These are phyloP conservation scores for Ctenoplectra terminalis DNA, from an alignment of 1,140 invertebrate genomes.

Conservation along the genomic window DNA sequence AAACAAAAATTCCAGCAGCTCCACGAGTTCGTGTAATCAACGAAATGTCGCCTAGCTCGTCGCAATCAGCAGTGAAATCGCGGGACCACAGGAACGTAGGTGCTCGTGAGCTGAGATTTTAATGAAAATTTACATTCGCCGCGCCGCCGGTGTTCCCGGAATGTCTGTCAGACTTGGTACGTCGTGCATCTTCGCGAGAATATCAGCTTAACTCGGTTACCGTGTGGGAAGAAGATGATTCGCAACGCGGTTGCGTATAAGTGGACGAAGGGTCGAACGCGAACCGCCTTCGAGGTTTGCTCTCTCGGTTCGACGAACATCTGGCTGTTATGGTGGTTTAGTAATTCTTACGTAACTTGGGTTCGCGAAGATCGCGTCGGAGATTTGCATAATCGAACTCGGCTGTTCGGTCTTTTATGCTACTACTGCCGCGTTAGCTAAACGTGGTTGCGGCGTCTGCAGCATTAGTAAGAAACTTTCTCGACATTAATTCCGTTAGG, in stretches of 20 bases:
- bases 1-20: slow-evolving; percentile 17
- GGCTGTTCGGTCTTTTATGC: slow-evolving; percentile 10
- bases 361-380: slow-evolving; percentile 24
- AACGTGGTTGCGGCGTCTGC: slow-evolving; percentile 52
- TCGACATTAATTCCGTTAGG: slow-evolving; percentile 55
- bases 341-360: slow-evolving; percentile 31
- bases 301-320: slow-evolving; percentile 1
- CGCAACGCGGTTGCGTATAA: background rate
- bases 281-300: background rate
- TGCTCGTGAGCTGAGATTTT: slow-evolving; percentile 27
- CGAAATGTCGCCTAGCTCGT: slow-evolving; percentile 8
- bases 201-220: slow-evolving; percentile 17
- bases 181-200: slow-evolving; percentile 31
- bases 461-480: slow-evolving; percentile 71
- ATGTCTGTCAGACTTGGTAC: slow-evolving; percentile 13
- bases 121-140: slow-evolving; percentile 54
- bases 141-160: background rate
- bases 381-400: slow-evolving; percentile 65
- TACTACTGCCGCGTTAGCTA: slow-evolving; percentile 24
- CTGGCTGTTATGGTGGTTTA: slow-evolving; percentile 13
- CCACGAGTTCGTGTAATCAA: slow-evolving; percentile 34
- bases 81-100: slow-evolving; percentile 25
- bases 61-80: slow-evolving; percentile 41
- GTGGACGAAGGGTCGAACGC: slow-evolving; percentile 3
- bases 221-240: slow-evolving; percentile 5